These are phyloP conservation scores for Hesperophylax magnus DNA, from an alignment of 1,140 invertebrate genomes.

Conservation along the genomic window DNA sequence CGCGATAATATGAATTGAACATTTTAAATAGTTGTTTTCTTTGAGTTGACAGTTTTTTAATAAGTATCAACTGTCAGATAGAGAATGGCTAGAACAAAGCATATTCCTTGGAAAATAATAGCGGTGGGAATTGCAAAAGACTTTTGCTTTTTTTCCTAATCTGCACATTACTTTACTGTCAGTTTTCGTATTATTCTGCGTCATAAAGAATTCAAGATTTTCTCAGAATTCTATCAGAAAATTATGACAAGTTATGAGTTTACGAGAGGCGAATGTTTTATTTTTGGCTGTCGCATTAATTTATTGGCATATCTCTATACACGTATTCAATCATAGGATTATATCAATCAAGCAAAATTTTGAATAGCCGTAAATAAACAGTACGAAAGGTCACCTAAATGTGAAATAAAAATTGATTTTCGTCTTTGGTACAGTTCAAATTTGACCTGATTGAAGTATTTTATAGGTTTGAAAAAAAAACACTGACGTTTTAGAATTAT, in stretches of 20 bases:
- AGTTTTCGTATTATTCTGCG: slow-evolving; percentile 27
- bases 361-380: no score
- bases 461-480: no score
- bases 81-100: slow-evolving; percentile 10
- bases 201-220: slow-evolving; percentile 25
- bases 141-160: slow-evolving; percentile 25
- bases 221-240: slow-evolving; percentile 1
- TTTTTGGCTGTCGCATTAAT: not conserved
- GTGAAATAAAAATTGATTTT: no score
- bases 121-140: slow-evolving; percentile 9
- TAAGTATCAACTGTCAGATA: slow-evolving; percentile 19
- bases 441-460: no score
- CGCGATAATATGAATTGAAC: no score
- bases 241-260: not conserved
- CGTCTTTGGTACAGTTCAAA: no score
- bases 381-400: no score
- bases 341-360: no score
- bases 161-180: slow-evolving; percentile 31
- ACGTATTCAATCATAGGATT: not conserved
- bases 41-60: not conserved
- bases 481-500: no score
- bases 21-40: no score
- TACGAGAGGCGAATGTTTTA: not conserved
- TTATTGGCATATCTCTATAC: not conserved
- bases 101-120: slow-evolving; percentile 22